phyloP scores from a whole-genome alignment of 2,797 vertebrate species.

The Rhabdophis nuchalis region DNA sequence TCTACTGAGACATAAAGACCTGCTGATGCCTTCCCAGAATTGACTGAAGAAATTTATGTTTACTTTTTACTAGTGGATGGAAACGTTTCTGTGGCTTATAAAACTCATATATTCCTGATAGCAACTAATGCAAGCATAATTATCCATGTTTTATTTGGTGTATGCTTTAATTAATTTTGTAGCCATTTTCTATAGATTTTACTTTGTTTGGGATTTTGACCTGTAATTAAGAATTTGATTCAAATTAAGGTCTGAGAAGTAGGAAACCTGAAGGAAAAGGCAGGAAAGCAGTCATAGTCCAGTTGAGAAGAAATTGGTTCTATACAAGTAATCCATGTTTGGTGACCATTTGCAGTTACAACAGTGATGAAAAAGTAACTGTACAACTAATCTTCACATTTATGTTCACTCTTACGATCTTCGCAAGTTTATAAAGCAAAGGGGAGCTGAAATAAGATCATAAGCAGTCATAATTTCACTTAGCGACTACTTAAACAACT shows the following conservation, averaged over 20 bases:
- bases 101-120: not conserved
- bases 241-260: not conserved
- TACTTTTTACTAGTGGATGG: not conserved
- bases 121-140: not conserved
- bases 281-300: constrained; percentile 28
- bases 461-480: not conserved
- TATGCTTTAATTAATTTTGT: not conserved
- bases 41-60: not conserved
- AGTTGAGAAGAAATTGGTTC: not conserved
- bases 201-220: not conserved
- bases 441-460: not conserved
- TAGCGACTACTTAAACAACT: not conserved
- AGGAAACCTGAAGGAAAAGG: constrained; percentile 1
- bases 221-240: not conserved
- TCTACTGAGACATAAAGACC: not conserved
- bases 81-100: not conserved
- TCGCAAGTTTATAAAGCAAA: not conserved
- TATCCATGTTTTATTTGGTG: not conserved
- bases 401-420: not conserved
- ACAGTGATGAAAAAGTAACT: not conserved
- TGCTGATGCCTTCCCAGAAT: not conserved
- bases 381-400: not conserved
- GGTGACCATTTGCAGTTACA: not conserved
- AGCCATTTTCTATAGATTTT: not conserved
- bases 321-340: not conserved